Base-by-base conservation (phyloP, 2,888 invertebrate species). In the Ametastegia equiseti region DNA sequence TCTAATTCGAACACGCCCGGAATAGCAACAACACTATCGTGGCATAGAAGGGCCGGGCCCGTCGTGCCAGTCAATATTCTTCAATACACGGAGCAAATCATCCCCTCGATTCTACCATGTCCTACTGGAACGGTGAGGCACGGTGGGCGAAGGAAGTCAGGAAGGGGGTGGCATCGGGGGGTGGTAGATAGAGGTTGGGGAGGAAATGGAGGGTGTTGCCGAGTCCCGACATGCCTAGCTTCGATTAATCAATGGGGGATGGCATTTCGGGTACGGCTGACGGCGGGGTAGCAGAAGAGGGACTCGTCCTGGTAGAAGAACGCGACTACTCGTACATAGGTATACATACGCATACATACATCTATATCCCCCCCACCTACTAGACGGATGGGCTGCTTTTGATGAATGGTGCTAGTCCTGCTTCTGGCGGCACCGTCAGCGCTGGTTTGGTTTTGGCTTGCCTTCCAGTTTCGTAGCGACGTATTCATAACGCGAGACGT, bases 191-290 rank as follows among this genome's bases (percentile, higher is more conserved):
- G 57, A 57, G 54, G 80, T 23, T 39, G 60, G 85, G 86, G 87
- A 88, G 89, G 88, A 90, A 89, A 88, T 89, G 85, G 88, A 89
- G 90, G 89, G 88, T 89, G 88, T 89, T 88, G 88, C 88, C 87
- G 86, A 90, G 89, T 90, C 88, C 83, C 88, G 88, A 90, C 90
- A 89, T 90, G 90, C 88, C 86, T 87, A 84, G 87, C 86, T 86
- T 89, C 90, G 89, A 90, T 90, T 90, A 90, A 90, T 90, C 90
- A 90, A 90, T 90, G 89, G 87, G 86, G 86, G 88, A 87, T 82
- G 85, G 83, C 85, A 83, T 84, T 84, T 85, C 85, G 86, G 85
- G 84, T 85, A 86, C 82, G 85, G 83, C 67, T 75, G 71, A 79
- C 80, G 81, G 82, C 80, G 65, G 47, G 23, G 71, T 13, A 1